A percentile compares a stretch with the other conserved stretches of the same genome.
phyloP scores from a whole-genome alignment of 2,888 invertebrate species.

The Eupithecia subfuscata region DNA sequence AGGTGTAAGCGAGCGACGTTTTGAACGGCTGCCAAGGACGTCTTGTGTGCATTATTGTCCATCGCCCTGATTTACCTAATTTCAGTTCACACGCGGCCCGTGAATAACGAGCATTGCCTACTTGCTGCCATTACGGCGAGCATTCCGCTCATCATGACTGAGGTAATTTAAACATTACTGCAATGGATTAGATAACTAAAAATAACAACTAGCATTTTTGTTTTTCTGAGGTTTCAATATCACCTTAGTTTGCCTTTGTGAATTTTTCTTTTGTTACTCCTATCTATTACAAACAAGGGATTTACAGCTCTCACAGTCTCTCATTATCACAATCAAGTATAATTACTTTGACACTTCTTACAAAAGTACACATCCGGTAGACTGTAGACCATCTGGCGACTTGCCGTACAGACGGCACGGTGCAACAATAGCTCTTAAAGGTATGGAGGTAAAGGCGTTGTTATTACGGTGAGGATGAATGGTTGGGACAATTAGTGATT shows the following conservation, averaged over 20 bases:
- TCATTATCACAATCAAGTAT: slow-evolving; percentile 55
- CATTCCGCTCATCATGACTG: neutral
- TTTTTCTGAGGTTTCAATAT: neutral
- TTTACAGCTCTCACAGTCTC: slow-evolving; percentile 52
- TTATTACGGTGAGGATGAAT: slow-evolving; percentile 50
- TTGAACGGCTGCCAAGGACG: slow-evolving; percentile 52
- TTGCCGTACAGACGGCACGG: slow-evolving; percentile 21
- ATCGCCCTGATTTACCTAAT: slow-evolving; percentile 33
- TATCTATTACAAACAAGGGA: slow-evolving; percentile 48
- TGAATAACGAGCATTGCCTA: slow-evolving; percentile 1
- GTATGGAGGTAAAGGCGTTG: slow-evolving; percentile 26
- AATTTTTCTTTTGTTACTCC: slow-evolving; percentile 1
- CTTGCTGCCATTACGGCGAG: neutral
- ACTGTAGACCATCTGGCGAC: slow-evolving; percentile 68
- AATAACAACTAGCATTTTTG: neutral
- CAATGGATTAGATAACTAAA: neutral
- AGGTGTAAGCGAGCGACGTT: slow-evolving; percentile 42
- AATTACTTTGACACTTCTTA: slow-evolving; percentile 64
- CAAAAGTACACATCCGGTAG: slow-evolving; percentile 61
- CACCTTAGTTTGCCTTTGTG: neutral
- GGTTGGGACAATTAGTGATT: slow-evolving; percentile 60
- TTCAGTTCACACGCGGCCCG: slow-evolving; percentile 8
- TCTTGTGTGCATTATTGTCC: slow-evolving; percentile 27
- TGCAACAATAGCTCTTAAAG: slow-evolving; percentile 21
- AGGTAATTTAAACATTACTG: neutral